These are phyloP conservation scores for Berghia stephanieae DNA, from an alignment of 1,140 invertebrate species.

Conservation along the genomic window DNA sequence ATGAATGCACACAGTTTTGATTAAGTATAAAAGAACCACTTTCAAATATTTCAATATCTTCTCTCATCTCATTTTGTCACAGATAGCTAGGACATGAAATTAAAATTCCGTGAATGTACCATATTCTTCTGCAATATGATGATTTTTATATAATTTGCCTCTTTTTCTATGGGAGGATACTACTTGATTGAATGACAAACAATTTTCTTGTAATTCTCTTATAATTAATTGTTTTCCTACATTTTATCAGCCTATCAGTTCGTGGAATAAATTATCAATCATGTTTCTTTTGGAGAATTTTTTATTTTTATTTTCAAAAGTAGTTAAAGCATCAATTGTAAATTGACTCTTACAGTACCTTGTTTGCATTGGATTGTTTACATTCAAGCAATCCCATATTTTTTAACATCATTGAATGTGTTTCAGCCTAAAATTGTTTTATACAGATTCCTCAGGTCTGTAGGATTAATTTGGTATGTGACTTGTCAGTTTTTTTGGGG, in stretches of 20 bases:
- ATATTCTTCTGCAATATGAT: background rate
- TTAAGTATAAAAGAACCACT: background rate
- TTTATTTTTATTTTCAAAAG: background rate
- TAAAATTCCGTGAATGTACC: background rate
- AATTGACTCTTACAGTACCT: background rate
- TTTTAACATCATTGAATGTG: conserved; percentile 50
- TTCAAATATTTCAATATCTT: background rate
- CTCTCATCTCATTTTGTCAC: background rate
- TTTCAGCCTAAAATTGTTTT: conserved; percentile 48
- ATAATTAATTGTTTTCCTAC: background rate
- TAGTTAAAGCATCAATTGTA: background rate
- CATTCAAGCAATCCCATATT: conserved; percentile 11
- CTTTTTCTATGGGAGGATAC: background rate
- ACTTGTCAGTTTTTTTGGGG: conserved; percentile 37
- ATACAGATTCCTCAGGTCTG: conserved; percentile 26
- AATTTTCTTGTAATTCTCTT: too few relatives aligned
- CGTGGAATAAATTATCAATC: background rate
- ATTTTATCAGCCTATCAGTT: background rate
- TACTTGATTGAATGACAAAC: too few relatives aligned
- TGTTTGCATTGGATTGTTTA: background rate
- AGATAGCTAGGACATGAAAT: background rate
- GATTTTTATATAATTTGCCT: background rate
- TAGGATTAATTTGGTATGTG: conserved; percentile 42
- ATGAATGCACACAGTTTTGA: background rate
- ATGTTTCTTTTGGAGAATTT: background rate